These are phyloP conservation scores for Podargus strigoides DNA, from an alignment of 2,797 vertebrate species.

Conservation along the genomic window DNA sequence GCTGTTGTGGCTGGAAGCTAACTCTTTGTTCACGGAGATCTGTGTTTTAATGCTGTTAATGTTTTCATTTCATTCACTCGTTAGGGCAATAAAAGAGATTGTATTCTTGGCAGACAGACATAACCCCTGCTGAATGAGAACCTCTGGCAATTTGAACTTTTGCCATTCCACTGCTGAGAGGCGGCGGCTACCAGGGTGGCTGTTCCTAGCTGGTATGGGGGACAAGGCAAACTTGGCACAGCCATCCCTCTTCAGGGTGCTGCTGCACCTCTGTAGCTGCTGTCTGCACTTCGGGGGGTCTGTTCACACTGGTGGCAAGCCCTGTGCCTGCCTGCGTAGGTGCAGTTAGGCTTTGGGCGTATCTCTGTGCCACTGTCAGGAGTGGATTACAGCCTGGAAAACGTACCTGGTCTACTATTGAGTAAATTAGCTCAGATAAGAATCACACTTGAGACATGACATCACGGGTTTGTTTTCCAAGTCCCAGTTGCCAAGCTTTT, in stretches of 20 bases:
- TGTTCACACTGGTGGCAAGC: neutral
- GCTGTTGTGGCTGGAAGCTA: slow-evolving; percentile 4
- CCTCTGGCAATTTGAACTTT: neutral
- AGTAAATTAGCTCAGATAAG: neutral
- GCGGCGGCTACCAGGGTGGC: neutral
- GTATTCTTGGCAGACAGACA: neutral
- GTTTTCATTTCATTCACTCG: neutral
- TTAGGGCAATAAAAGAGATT: slow-evolving; percentile 32
- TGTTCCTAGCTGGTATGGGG: neutral
- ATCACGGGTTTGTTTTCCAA: neutral
- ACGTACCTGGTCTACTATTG: neutral
- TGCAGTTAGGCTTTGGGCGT: rapidly evolving
- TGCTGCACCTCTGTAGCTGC: neutral
- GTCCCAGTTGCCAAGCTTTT: neutral
- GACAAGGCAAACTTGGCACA: neutral
- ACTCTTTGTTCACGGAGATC: neutral
- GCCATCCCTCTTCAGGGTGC: neutral
- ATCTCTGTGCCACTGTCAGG: neutral
- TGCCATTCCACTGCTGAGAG: neutral
- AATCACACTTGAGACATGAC: neutral
- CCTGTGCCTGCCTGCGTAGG: neutral
- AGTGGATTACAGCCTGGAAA: neutral
- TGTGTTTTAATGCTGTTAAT: slow-evolving; percentile 5
- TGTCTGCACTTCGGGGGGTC: rapidly evolving
- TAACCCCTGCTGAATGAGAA: neutral